Evolutionary conservation across 1,140 invertebrate species (phyloP), one percentile per base, ranked within the genome.

Genomic region (Schmidtea mediterranea): DNA sequence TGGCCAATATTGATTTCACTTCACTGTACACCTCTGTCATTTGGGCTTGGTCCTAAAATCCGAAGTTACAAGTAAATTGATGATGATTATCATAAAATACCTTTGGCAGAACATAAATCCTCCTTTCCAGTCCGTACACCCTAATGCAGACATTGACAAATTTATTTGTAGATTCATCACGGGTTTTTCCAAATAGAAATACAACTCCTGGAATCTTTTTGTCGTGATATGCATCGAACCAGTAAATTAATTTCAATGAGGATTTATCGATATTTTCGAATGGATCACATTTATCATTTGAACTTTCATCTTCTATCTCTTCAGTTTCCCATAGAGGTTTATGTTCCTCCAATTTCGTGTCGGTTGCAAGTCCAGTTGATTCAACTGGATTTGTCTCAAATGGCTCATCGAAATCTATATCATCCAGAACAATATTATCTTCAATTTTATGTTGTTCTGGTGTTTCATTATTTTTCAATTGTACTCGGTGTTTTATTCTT

Each of bases 21-120:
- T 48, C 46, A 5, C 36, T n/a, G 23, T 48, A 48, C 6, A 48
- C 46, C 19, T 48, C 46, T 40, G 18, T 41, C 18, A 41, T 41
- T 41, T 41, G n/a, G n/a, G n/a, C n/a, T n/a, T n/a, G n/a, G n/a
- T n/a, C n/a, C n/a, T n/a, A n/a, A n/a, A n/a, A n/a, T n/a, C n/a
- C n/a, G n/a, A n/a, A n/a, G n/a, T n/a, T n/a, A n/a, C n/a, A n/a
- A n/a, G n/a, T n/a, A n/a, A n/a, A n/a, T n/a, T n/a, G n/a, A n/a
- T n/a, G n/a, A n/a, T 24, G 10, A 46, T 10, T 21, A 18, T n/a
- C 19, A 8, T 10, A 38, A 6, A 6, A 8, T 32, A 8, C 6
- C 5, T 38, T 24, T 5, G 45, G 45, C 15, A 46, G 22, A 19
- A 46, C 12, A 18, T 37, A 46, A 12, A 46, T 22, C 10, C 23